Evolutionary conservation across 2,113 vertebrate species (phyloP).

Genomic region (Genyomyrus donnyi): DNA sequence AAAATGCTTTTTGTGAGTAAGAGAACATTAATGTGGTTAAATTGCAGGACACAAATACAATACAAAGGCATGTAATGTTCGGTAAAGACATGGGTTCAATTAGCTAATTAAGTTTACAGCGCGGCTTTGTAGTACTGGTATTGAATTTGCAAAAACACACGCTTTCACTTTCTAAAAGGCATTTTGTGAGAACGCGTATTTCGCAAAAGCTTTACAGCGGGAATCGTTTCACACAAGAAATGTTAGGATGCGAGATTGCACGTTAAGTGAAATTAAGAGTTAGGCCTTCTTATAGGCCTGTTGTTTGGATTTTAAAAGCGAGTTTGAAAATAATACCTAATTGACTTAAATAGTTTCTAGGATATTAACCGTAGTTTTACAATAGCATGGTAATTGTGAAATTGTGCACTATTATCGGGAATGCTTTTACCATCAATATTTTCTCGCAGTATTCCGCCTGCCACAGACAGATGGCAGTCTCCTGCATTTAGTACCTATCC

Average conservation of each 20-base stretch:
- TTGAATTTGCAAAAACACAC: neutral
- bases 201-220: neutral
- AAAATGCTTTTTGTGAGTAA: neutral
- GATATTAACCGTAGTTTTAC: neutral
- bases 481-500: neutral
- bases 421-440: neutral
- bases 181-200: neutral
- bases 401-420: neutral
- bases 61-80: neutral
- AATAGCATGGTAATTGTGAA: neutral
- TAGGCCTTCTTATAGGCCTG: neutral
- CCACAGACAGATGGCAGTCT: constrained; percentile 11
- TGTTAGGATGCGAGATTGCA: neutral
- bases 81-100: neutral
- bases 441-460: neutral
- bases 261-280: neutral
- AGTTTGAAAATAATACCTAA: neutral
- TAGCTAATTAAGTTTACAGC: neutral
- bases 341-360: neutral
- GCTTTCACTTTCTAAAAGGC: neutral
- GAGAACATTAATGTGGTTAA: neutral
- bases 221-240: neutral
- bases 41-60: neutral
- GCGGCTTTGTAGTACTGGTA: neutral
- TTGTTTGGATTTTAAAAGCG: neutral